Evolutionary conservation across 2,797 vertebrate genomes (phyloP).

Genomic region (Sphaeramia orbicularis): DNA sequence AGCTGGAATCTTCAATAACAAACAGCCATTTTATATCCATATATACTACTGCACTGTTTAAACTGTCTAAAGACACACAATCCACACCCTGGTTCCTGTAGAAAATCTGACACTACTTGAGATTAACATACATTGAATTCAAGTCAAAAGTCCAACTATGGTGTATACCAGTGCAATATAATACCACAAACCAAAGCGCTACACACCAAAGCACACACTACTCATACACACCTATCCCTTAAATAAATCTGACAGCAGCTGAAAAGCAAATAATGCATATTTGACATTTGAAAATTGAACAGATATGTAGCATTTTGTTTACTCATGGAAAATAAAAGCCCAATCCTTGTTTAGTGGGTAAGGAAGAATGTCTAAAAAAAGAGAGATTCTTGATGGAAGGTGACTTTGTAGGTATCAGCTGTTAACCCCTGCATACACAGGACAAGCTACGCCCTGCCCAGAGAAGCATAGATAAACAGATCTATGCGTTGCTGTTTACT

Average conservation of each 20-base stretch:
- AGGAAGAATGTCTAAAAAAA: background rate
- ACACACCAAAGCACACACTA: conserved; percentile 58
- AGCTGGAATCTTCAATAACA: conserved; percentile 13
- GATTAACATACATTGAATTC: conserved; percentile 21
- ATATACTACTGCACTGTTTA: background rate
- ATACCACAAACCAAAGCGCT: conserved; percentile 6
- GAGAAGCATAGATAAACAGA: conserved; percentile 58
- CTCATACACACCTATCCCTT: conserved; percentile 11
- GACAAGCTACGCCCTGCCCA: conserved; percentile 2
- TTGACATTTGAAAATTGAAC: too few relatives aligned
- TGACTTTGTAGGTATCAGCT: conserved; percentile 1
- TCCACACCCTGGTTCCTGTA: conserved; percentile 21
- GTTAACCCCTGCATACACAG: conserved; percentile 22
- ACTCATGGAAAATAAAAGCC: too few relatives aligned
- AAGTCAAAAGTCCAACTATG: conserved; percentile 41
- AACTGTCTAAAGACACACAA: conserved; percentile 1
- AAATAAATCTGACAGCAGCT: conserved; percentile 6
- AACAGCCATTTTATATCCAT: conserved; percentile 4
- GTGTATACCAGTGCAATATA: background rate
- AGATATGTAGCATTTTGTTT: too few relatives aligned
- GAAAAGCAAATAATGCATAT: too few relatives aligned
- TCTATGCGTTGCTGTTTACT: conserved; percentile 51
- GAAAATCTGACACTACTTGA: conserved; percentile 48
- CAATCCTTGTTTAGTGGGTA: too few relatives aligned
- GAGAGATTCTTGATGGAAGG: background rate